Base-by-base conservation (phyloP, 2,888 invertebrate genomes). In the Embidobia sp. region DNA sequence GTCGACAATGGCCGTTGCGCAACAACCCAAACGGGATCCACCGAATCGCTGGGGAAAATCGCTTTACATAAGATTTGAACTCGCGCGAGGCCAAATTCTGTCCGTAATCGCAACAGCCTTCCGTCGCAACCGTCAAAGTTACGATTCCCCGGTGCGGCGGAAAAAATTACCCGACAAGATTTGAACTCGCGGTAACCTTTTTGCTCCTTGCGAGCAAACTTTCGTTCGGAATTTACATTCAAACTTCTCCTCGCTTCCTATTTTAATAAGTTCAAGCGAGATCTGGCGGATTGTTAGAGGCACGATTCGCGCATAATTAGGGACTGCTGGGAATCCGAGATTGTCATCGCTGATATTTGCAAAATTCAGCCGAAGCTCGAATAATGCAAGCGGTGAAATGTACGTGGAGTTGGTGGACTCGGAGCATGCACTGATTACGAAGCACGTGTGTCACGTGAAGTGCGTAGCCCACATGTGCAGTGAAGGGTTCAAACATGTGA, bases 381-480 rank as follows among this genome's bases (percentile, higher is more conserved):
- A n/a, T n/a, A n/a, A n/a, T n/a, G n/a, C n/a, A n/a, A n/a, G 16
- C 48, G 53, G 13, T 48, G 44, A 48, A 31, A 61, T 76, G 44
- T 55, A 22, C 53, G 18, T 19, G 64, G 22, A 57, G 18, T 40
- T 49, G 13, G 31, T 19, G 10, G 13, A 29, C 18, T 22, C 22
- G 22, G 6, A 4, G 22, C 6, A 22, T 22, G 6, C 6, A n/a
- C 19, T 27, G 63, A 63, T 69, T 77, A 64, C 77, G 67, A 69
- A 69, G 73, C 78, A 76, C 75, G 78, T 76, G 78, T 69, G 57
- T 66, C 74, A 70, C 75, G 78, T 72, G 72, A 75, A 72, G 72
- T 78, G 78, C 75, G 72, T 78, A 75, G 57, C 74, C 78, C 74
- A 78, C 70, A 75, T 75, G 74, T 69, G 72, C 76, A 78, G 73